These are phyloP conservation scores for Sebastes minor DNA, from an alignment of 2,797 vertebrate genomes.

Conservation along the genomic window DNA sequence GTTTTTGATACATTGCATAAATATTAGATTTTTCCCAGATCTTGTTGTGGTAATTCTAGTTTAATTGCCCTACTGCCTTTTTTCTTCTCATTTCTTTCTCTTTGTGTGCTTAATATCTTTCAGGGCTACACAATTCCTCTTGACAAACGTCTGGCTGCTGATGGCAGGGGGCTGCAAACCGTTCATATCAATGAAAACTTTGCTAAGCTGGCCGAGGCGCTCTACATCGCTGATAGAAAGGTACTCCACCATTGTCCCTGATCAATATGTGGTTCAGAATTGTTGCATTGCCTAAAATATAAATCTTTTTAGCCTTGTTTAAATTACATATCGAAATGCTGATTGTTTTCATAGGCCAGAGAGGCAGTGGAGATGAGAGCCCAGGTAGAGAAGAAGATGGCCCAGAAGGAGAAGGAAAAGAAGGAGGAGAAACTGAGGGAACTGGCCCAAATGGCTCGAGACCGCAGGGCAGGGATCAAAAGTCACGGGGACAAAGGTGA, in stretches of 20 bases:
- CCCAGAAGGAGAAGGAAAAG: conserved; percentile 98
- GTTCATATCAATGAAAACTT: conserved; percentile 99
- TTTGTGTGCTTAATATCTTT: neutral
- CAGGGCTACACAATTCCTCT: conserved; percentile 98
- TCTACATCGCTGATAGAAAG: conserved; percentile 99
- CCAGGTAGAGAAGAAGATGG: conserved; percentile 99
- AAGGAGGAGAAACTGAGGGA: conserved; percentile 97
- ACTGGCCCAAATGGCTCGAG: conserved; percentile 94
- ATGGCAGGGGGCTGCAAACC: conserved; percentile 94
- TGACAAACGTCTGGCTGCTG: conserved; percentile 96
- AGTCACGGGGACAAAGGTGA: conserved; percentile 96
- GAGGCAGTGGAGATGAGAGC: conserved; percentile 99
- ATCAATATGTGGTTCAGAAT: neutral
- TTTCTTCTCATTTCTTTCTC: neutral
- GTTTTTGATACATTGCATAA: neutral
- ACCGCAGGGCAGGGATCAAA: conserved; percentile 98
- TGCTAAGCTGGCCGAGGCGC: conserved; percentile 95
- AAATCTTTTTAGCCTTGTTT: neutral
- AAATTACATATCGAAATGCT: neutral
- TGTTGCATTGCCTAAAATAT: neutral
- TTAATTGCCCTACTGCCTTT: neutral
- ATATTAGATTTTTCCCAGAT: neutral
- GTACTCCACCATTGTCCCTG: conserved; percentile 59
- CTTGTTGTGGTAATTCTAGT: neutral
- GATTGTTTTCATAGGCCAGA: conserved; percentile 84